Conservation (phyloP, 2,888 invertebrate genomes). For the Blera fallax region DNA sequence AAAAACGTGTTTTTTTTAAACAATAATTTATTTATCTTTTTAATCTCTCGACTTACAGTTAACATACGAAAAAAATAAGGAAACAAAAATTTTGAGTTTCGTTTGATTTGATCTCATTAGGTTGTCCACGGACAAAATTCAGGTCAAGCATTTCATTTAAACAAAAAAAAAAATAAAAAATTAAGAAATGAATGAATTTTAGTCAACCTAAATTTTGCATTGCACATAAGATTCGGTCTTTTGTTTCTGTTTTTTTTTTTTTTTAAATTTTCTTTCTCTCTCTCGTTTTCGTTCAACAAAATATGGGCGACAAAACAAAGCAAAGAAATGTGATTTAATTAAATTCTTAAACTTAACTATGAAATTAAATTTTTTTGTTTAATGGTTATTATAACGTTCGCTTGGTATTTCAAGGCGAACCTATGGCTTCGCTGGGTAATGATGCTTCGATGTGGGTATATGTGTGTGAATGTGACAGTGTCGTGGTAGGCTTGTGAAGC, state of each 20-base stretch:
- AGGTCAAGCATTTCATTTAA: constrained; percentile 72
- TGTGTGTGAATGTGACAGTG: neutral
- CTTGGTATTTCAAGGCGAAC: constrained; percentile 21
- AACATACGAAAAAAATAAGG: constrained; percentile 41
- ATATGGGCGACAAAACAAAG: constrained; percentile 46
- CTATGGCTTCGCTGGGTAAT: constrained; percentile 69
- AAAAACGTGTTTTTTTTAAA: constrained; percentile 58
- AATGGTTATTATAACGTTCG: constrained; percentile 27
- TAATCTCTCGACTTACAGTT: constrained; percentile 60
- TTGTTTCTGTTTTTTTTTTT: neutral
- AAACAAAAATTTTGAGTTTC: constrained; percentile 34
- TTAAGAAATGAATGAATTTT: constrained; percentile 54
- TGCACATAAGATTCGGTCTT: constrained; percentile 21
- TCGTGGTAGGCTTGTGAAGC: neutral
- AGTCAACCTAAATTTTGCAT: constrained; percentile 74
- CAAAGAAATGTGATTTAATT: constrained; percentile 19
- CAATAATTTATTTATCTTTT: constrained; percentile 69
- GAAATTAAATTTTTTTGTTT: constrained; percentile 15
- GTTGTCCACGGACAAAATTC: constrained; percentile 66
- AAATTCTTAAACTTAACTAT: constrained; percentile 31
- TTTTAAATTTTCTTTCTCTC: constrained; percentile 4
- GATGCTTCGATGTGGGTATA: constrained; percentile 30
- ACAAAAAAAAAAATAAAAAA: constrained; percentile 20
- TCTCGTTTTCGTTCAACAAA: constrained; percentile 48
- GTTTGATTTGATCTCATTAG: constrained; percentile 18